Evolutionary conservation across 2,888 invertebrate genomes (phyloP), one percentile per base, ranked within the genome.

Genomic region (Chymomyza amoena): DNA sequence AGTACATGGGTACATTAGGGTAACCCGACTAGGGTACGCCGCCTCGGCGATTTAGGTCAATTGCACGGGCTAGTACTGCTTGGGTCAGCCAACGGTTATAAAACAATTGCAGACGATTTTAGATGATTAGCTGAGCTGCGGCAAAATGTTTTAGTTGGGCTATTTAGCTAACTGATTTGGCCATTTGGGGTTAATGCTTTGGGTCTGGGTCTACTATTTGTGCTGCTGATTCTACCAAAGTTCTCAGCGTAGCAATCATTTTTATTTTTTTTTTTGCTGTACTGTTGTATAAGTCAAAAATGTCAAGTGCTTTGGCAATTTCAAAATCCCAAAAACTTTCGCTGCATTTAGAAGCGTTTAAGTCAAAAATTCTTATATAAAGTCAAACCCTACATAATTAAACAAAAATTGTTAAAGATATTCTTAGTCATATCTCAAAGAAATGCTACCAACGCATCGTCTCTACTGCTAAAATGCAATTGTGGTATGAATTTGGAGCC

Each of bases 61-160:
- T 45, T 45, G 54, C 20, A n/a, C 54, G 32, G 56, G 25, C 56
- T 64, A 10, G 25, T 25, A 25, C 25, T 69, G 68, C 65, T 70
- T 75, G 70, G 75, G 75, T 75, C 75, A 73, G 60, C 36, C 70
- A 75, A 75, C 75, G 75, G 75, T 75, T 68, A 63, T 75, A 70
- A 67, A 70, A 75, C 74, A 70, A 75, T 74, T 75, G 74, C 66
- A 75, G 75, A 66, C 74, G 75, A 75, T 75, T 75, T 39, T 20
- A 61, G 25, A 69, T 66, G 39, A 45, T 45, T 45, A 72, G 71
- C 66, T 66, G 62, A 25, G 59, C 28, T 20, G n/a, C 18, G 36
- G 9, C 5, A 6, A 45, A 61, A 61, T 32, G 36, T 39, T 61
- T 61, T 68, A 64, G 62, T 57, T 52, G 66, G 54, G 54, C 9